These are phyloP conservation scores for Drosophila bocki DNA, from an alignment of 1,140 invertebrate genomes.

Conservation along the genomic window DNA sequence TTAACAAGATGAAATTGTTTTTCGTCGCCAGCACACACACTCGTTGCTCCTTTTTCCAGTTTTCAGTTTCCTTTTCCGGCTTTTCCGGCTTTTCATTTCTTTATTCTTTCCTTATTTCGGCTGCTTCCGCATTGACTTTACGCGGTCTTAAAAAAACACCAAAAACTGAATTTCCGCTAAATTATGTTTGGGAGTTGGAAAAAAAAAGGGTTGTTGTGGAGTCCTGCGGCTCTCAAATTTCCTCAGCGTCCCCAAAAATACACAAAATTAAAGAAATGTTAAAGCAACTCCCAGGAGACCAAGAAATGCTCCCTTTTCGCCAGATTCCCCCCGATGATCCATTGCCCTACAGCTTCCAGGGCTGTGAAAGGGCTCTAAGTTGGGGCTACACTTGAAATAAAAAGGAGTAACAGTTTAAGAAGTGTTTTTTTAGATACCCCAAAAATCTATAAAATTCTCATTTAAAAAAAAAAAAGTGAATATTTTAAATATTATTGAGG, in stretches of 20 bases:
- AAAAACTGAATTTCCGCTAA: conserved; percentile 27
- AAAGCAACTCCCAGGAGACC: conserved; percentile 22
- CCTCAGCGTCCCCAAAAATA: neutral
- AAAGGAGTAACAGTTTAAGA: neutral
- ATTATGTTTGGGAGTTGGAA: conserved; percentile 11
- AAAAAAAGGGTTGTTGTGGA: neutral
- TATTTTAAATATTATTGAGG: too few relatives aligned
- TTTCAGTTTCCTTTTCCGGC: neutral
- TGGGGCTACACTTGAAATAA: conserved; percentile 1
- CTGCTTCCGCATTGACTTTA: conserved; percentile 27
- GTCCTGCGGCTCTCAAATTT: conserved; percentile 17
- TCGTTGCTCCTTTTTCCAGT: neutral
- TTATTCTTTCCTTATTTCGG: conserved; percentile 8
- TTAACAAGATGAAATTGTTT: conserved; percentile 34
- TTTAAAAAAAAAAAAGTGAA: too few relatives aligned
- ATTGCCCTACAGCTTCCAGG: conserved; percentile 4
- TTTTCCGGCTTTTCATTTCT: neutral
- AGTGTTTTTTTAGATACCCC: neutral
- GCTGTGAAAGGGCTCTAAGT: neutral
- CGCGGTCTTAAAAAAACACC: neutral
- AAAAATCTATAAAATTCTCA: neutral
- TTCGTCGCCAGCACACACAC: conserved; percentile 6
- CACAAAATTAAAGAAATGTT: neutral
- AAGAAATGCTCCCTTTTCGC: neutral
- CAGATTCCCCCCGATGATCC: conserved; percentile 15